Evolutionary conservation across 2,888 invertebrate genomes (phyloP), one percentile per base, ranked within the genome.

Genomic region (Ceramica pisi): DNA sequence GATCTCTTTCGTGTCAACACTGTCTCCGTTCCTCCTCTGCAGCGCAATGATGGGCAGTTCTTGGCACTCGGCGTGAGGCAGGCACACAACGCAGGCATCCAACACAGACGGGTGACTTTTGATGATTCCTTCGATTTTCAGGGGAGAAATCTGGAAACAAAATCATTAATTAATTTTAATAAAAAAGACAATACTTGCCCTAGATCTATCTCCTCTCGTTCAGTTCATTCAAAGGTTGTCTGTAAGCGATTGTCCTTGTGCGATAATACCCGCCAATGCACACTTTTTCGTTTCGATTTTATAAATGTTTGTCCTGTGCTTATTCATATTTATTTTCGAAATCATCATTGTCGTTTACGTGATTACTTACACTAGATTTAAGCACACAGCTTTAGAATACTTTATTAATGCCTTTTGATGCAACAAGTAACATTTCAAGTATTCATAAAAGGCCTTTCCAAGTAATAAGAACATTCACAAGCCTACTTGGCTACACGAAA

Each of bases 1-100:
- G 19, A 92, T 88, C 35, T 92, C 91, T 51, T 90, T 70, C 2
- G 90, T 75, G 4, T 89, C 78, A 38, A 92, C 59, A 10, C 80
- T 75, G 41, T 71, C 75, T 0, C 86, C 89, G 5, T 86, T 85
- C 44, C 83, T 86, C 60, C 66, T 87, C 44, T 87, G 75, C 14
- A 92, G 75, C 14, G 89, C 92, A 2, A 90, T 91, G 1, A 91
- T 84, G 0, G 91, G 90, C 23, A 88, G 71, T 66, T 92, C 91
- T 80, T 85, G 83, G 46, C 80, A 85, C 1, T 85, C 78, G 0
- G 71, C 64, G 21, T 90, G 83, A 0, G 91, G 90, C 1, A 92
- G 57, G 19, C 86, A 82, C 1, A 91, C 90, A 0, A 92, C 91
- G 61, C 90, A 90, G 9, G 83, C 91, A 21, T 89, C 88, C 2